Evolutionary conservation across 2,113 vertebrate genomes (phyloP).

Genomic region (Struthidea cinerea): DNA sequence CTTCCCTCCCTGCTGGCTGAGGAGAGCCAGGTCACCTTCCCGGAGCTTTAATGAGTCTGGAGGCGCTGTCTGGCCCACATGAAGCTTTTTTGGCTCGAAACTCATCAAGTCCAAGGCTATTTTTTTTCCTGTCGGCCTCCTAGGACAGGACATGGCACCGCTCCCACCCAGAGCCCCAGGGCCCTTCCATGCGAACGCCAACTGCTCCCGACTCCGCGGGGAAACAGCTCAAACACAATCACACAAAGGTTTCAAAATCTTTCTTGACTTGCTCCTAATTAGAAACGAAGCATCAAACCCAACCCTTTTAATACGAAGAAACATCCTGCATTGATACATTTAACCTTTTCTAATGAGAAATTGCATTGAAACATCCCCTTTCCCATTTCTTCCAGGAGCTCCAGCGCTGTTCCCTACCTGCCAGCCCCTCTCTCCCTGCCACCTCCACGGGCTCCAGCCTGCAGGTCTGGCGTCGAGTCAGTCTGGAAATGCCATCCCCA

Average conservation of each 20-base stretch:
- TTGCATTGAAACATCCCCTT: background rate
- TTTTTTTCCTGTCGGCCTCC: background rate
- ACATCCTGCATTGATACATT: background rate
- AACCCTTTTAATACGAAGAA: background rate
- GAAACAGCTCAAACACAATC: background rate
- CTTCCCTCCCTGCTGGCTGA: background rate
- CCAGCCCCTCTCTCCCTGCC: background rate
- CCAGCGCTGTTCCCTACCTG: accelerated
- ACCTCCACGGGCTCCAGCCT: background rate
- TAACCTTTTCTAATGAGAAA: background rate
- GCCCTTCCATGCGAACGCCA: background rate
- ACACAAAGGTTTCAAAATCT: background rate
- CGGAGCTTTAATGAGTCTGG: background rate
- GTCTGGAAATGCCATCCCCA: background rate
- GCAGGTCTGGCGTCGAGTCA: background rate
- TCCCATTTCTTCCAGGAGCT: background rate
- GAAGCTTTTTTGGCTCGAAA: background rate
- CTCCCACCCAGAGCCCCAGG: background rate
- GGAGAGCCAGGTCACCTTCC: background rate
- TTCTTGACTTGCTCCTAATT: background rate
- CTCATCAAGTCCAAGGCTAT: background rate
- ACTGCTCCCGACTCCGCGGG: accelerated
- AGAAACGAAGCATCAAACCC: background rate
- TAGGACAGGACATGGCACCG: background rate
- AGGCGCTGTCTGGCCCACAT: accelerated